Base-by-base conservation (phyloP, 2,888 invertebrate genomes). In the Orthosia incerta region DNA sequence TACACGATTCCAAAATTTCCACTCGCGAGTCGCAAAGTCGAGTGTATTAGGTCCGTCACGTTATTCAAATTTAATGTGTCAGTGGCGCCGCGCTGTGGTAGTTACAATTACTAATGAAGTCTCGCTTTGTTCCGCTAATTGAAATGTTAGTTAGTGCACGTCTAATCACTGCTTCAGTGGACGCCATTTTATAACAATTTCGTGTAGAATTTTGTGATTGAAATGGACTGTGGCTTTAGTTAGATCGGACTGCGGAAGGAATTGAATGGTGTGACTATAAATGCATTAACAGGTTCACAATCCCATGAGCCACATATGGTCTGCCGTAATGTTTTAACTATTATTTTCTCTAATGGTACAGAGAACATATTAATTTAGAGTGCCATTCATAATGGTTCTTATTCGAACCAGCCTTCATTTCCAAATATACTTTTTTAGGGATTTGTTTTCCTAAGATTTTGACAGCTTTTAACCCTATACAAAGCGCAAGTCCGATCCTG, bases 11-110 rank as follows among this genome's bases (percentile, higher is more conserved):
- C 59, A 50, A n/a, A 55, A 57, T 56, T 57, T 39, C 31, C 60
- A 46, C 11, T 15, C 45, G 53, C 67, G 51, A 59, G 60, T 48
- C 45, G 57, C n/a, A 63, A 63, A 62, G 23, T 2, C n/a, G 39
- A 68, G 50, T 77, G 81, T 73, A 76, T 79, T 82, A 71, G 46
- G 56, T 66, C 67, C 57, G 69, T 60, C 71, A 61, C 75, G 71
- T 67, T 81, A 81, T 71, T 80, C 76, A 80, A 84, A 86, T 76
- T 71, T 66, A 76, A 83, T 77, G 68, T 70, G 56, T 64, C 63
- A 76, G 63, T 39, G 59, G 4, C 39, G 20, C 59, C 20, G 39
- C 56, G 7, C 57, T 67, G 64, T 53, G 79, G 50, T 79, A 68
- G 62, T 69, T 59, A 70, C 76, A 70, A 80, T 70, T 72, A 76